Evolutionary conservation across 2,797 vertebrate species (phyloP).

Genomic region (Babyrousa celebensis): DNA sequence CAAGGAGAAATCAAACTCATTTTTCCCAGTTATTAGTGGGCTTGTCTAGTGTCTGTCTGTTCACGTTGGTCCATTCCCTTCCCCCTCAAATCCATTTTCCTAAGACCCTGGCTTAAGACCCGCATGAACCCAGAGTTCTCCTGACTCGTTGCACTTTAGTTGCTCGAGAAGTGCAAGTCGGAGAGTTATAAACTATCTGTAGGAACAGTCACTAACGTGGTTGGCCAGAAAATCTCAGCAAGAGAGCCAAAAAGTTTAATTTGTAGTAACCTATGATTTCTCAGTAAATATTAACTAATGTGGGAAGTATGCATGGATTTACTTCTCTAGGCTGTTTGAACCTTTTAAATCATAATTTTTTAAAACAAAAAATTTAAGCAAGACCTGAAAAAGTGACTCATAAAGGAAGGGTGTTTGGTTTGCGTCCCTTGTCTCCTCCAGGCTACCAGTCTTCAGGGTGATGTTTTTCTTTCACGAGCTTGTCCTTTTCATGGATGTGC

Average conservation of each 20-base stretch:
- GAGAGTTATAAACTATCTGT: constrained; percentile 82
- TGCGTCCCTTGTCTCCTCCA: constrained; percentile 7
- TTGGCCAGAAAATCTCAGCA: constrained; percentile 73
- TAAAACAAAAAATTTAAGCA: constrained; percentile 68
- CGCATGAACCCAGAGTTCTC: background rate
- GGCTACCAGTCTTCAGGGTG: constrained; percentile 55
- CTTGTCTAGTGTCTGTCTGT: constrained; percentile 68
- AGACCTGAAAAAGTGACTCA: constrained; percentile 71
- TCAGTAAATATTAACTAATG: constrained; percentile 84
- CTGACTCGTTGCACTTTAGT: constrained; percentile 44
- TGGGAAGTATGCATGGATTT: constrained; percentile 79
- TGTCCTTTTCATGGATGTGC: background rate
- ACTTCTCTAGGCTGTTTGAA: constrained; percentile 75
- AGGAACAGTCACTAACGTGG: constrained; percentile 78
- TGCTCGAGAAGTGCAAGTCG: constrained; percentile 67
- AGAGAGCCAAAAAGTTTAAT: constrained; percentile 81
- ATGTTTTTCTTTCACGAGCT: constrained; percentile 68
- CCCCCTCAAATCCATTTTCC: constrained; percentile 64
- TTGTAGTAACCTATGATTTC: constrained; percentile 87
- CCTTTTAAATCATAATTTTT: constrained; percentile 80
- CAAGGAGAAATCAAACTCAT: constrained; percentile 78
- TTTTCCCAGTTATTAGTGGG: constrained; percentile 77
- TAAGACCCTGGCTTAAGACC: constrained; percentile 73
- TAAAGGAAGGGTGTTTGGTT: constrained; percentile 71
- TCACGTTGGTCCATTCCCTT: constrained; percentile 2